Base-by-base conservation (phyloP, 2,113 vertebrate genomes). In the Riparia riparia region DNA sequence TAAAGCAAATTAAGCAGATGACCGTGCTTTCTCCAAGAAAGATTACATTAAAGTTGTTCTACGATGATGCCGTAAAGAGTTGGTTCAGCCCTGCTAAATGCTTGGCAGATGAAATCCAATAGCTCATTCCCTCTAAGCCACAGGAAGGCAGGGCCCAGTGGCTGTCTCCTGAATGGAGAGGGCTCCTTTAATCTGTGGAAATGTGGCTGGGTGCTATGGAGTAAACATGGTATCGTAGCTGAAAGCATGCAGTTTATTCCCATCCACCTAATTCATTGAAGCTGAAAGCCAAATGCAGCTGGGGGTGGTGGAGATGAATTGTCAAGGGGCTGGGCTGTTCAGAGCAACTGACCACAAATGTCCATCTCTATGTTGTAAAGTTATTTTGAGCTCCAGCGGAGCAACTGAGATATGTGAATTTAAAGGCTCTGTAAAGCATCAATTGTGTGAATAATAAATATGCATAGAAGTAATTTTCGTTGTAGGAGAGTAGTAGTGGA, bases 121-220 rank as follows among this genome's bases (percentile, higher is more conserved):
- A 42, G 41, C 70, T 91, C 0, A 0, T 56, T 91, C 80, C 54
- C 41, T 61, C 39, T 1, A 2, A 22, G 42, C 39, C 1, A 0
- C 0, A 1, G 79, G 74, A 79, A 63, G 66, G 49, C 8, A 1
- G 32, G 39, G 79, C 39, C 22, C 2, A 5, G 12, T 1, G 24
- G 25, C 71, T 31, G 37, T 86, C 3, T 32, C 72, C 72, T 65
- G 21, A 1, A 1, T 41, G 41, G 54, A 54, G 42, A n/a, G 29
- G 41, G n/a, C 18, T 91, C 34, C 60, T 87, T 81, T 70, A 26
- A 50, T 78, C 77, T 66, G 44, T 1, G 2, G 93, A 84, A 93
- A 25, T 4, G 7, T 0, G 7, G 19, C 28, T 47, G 39, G 39
- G 63, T 85, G 44, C 74, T 8, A 0, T 45, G 56, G 63, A 69